Evolutionary conservation across 2,113 vertebrate genomes (phyloP).

Genomic region (Rhynchopsitta pachyrhyncha): DNA sequence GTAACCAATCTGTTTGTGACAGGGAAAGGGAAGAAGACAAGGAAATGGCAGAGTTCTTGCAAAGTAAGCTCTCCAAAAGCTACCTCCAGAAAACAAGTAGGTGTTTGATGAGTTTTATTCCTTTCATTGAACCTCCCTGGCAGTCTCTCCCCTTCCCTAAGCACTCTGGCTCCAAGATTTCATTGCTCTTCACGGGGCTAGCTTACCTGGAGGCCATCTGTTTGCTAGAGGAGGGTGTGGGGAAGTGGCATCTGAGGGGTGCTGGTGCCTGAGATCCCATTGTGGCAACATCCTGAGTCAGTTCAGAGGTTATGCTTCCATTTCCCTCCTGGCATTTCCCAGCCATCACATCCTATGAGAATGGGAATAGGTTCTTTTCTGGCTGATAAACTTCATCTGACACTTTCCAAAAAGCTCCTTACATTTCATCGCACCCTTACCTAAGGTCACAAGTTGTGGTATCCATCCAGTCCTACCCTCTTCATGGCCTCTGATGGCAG

Average conservation of each 20-base stretch:
- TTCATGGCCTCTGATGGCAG: not conserved
- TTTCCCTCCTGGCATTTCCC: not conserved
- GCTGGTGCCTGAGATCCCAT: not conserved
- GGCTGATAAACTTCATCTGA: not conserved
- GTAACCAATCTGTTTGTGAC: not conserved
- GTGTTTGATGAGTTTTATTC: not conserved
- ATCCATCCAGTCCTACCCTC: not conserved
- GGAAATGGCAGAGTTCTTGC: constrained; percentile 89
- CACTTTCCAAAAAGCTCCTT: not conserved
- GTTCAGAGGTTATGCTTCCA: not conserved
- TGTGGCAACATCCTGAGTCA: not conserved
- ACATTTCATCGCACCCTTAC: not conserved
- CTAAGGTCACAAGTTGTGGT: not conserved
- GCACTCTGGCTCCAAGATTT: not conserved
- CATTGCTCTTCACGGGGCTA: not conserved
- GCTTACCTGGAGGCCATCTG: not conserved
- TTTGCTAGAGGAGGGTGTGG: not conserved
- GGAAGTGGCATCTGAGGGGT: not conserved
- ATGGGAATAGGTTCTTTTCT: not conserved
- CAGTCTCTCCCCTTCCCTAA: not conserved
- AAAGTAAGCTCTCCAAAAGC: constrained; percentile 81
- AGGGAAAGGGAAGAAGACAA: constrained; percentile 89
- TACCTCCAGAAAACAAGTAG: constrained; percentile 78
- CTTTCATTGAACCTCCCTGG: not conserved
- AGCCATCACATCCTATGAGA: not conserved